A percentile compares a stretch with the other conserved stretches of the same genome.
phyloP scores from a whole-genome alignment of 2,113 vertebrate genomes.

The Hippocampus guttulatus region DNA sequence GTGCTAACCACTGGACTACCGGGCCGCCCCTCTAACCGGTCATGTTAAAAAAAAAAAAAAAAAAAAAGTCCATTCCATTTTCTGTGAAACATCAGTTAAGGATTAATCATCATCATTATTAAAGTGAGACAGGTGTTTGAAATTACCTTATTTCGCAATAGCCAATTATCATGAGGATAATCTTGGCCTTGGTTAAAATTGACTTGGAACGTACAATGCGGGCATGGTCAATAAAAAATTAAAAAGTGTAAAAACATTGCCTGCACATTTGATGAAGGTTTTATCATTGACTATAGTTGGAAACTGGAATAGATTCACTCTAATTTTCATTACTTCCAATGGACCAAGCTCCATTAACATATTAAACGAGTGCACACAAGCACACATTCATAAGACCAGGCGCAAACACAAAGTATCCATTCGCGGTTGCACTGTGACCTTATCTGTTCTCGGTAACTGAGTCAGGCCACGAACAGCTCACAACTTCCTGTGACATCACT shows the following conservation, averaged over 20 bases:
- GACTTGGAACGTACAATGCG: too few relatives aligned
- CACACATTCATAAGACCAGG: background rate
- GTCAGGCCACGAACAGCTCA: background rate
- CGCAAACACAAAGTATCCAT: constrained; percentile 33
- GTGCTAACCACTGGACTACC: too few relatives aligned
- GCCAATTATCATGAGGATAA: too few relatives aligned
- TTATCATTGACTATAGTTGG: background rate
- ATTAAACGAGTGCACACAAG: constrained; percentile 52
- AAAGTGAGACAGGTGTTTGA: too few relatives aligned
- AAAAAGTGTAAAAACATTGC: background rate
- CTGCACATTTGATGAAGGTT: background rate
- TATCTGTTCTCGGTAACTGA: constrained; percentile 35
- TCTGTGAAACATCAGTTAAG: too few relatives aligned
- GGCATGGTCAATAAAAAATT: background rate
- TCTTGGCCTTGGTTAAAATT: too few relatives aligned
- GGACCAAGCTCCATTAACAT: constrained; percentile 55
- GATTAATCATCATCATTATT: too few relatives aligned
- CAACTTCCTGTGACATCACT: constrained; percentile 28
- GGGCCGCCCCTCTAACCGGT: too few relatives aligned
- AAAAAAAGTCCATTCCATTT: too few relatives aligned
- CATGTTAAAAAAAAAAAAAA: too few relatives aligned
- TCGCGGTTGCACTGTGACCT: constrained; percentile 36
- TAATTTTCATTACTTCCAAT: background rate
- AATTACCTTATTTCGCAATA: too few relatives aligned
- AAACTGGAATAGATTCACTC: background rate